Evolutionary conservation across 2,797 vertebrate species (phyloP).

Genomic region (Anableps anableps): DNA sequence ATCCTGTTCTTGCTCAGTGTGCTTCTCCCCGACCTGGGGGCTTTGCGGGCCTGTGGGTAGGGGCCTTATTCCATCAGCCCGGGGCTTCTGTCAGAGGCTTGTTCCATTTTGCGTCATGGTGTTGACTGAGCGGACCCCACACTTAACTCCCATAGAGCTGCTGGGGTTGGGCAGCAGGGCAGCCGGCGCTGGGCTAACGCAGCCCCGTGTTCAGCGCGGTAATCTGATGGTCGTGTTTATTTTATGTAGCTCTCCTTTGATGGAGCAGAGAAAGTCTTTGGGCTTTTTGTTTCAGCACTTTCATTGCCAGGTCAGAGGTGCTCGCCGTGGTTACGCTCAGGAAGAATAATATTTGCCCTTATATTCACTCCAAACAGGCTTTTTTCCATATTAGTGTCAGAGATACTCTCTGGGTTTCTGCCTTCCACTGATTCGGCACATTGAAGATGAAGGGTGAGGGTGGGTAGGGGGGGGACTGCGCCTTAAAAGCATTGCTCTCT

Average conservation of each 20-base stretch:
- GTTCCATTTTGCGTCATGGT: conserved; percentile 89
- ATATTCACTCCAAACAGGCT: conserved; percentile 86
- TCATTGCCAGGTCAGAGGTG: conserved; percentile 85
- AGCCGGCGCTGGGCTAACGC: conserved; percentile 72
- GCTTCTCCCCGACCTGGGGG: conserved; percentile 73
- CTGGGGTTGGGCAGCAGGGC: conserved; percentile 75
- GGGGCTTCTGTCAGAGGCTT: conserved; percentile 86
- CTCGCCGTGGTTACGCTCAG: conserved; percentile 86
- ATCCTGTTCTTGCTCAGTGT: conserved; percentile 62
- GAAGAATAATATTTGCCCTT: conserved; percentile 89
- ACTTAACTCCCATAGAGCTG: conserved; percentile 83
- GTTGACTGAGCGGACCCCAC: conserved; percentile 88
- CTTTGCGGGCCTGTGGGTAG: conserved; percentile 81
- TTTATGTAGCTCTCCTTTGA: conserved; percentile 87
- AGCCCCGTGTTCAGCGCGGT: conserved; percentile 83
- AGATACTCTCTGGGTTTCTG: conserved; percentile 79
- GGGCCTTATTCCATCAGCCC: conserved; percentile 85
- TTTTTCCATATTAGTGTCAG: conserved; percentile 88
- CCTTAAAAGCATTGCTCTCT: conserved; percentile 65
- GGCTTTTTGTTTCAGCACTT: conserved; percentile 87
- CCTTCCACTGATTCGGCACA: conserved; percentile 78
- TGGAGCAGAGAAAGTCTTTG: conserved; percentile 86
- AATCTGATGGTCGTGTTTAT: conserved; percentile 89
- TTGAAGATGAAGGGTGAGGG: conserved; percentile 66
- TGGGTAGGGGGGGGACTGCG: conserved; percentile 32